Percentiles rank a stretch among this genome's conserved stretches.
phyloP scores from a whole-genome alignment of 2,797 vertebrate species.

The Chelon auratus region DNA sequence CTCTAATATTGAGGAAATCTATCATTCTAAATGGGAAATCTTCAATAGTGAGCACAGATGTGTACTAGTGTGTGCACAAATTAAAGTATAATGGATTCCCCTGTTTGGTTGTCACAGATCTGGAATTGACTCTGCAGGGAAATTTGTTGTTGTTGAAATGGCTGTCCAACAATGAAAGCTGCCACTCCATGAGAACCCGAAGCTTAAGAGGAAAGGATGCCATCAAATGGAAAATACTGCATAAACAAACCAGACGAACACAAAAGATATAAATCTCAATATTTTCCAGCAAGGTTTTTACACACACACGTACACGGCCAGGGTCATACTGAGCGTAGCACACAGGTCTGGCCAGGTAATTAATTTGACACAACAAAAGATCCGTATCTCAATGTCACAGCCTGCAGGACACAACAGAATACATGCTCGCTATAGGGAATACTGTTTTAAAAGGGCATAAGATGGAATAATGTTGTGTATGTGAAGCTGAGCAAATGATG shows the following conservation, averaged over 20 bases:
- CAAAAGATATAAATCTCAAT: slow-evolving; percentile 16
- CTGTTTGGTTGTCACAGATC: not conserved
- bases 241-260: slow-evolving; percentile 10
- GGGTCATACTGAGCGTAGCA: slow-evolving; percentile 49
- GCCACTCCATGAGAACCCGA: not conserved
- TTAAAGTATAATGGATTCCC: not conserved
- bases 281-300: slow-evolving; percentile 9
- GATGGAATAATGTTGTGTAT: slow-evolving; percentile 9
- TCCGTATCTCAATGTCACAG: slow-evolving; percentile 73
- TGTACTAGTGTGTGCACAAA: not conserved
- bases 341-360: slow-evolving; percentile 58
- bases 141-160: slow-evolving; percentile 2
- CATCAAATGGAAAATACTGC: slow-evolving; percentile 5
- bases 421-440: slow-evolving; percentile 17
- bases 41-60: not conserved
- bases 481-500: no score
- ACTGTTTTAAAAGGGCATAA: slow-evolving; percentile 9
- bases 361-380: slow-evolving; percentile 74
- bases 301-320: slow-evolving; percentile 24
- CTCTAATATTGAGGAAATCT: not conserved
- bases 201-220: not conserved
- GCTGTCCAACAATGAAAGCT: not conserved
- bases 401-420: slow-evolving; percentile 28
- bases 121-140: not conserved
- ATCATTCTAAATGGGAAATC: not conserved